A percentile compares a stretch with the other conserved stretches of the same genome.
phyloP scores from a whole-genome alignment of 2,797 vertebrate genomes.

The Eulemur coronatus region DNA sequence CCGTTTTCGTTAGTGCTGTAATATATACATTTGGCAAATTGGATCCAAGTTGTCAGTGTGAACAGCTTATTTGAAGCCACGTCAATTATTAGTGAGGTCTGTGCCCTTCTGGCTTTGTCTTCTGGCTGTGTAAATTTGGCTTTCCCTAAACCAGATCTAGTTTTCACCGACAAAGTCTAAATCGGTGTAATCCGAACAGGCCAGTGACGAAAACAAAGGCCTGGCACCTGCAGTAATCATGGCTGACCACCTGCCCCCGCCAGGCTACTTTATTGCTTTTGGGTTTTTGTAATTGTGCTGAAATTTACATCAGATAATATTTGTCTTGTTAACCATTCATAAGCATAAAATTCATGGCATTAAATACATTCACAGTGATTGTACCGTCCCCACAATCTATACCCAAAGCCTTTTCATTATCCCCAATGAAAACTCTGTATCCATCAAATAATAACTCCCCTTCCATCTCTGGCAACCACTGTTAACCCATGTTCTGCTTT shows the following conservation, averaged over 20 bases:
- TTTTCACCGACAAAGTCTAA: neutral
- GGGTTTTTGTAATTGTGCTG: neutral
- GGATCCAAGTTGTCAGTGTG: neutral
- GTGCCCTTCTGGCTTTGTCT: neutral
- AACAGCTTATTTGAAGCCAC: neutral
- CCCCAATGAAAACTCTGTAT: neutral
- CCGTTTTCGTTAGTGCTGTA: accelerated
- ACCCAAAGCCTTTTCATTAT: neutral
- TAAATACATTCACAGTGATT: neutral
- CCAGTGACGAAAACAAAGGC: neutral
- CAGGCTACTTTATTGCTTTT: neutral
- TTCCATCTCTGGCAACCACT: no score
- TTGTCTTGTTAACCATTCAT: neutral
- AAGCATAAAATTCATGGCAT: neutral
- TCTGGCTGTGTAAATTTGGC: neutral
- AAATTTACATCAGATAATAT: neutral
- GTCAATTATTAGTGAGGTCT: neutral
- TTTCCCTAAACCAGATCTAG: neutral
- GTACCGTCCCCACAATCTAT: neutral
- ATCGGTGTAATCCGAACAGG: neutral
- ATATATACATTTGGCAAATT: neutral
- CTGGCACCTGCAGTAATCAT: neutral
- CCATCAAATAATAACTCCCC: neutral
- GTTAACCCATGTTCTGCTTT: neutral
- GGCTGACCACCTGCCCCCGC: accelerated